These are phyloP conservation scores for Myotis davidii DNA, from an alignment of 2,113 vertebrate species.

Conservation along the genomic window DNA sequence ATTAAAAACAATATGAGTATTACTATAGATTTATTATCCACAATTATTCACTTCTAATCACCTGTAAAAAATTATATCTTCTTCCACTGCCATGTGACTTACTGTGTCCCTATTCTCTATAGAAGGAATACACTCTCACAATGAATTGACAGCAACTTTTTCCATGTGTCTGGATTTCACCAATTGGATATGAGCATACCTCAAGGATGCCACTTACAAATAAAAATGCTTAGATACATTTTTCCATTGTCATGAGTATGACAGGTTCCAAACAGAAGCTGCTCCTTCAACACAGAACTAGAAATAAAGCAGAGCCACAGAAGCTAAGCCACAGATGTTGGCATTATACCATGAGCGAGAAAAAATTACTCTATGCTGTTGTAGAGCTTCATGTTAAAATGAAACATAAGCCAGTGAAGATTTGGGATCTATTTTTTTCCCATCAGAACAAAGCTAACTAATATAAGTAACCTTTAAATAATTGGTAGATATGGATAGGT, in stretches of 20 bases:
- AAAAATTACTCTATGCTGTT: not conserved
- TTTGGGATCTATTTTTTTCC: not conserved
- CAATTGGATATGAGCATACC: not conserved
- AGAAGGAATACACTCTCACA: not conserved
- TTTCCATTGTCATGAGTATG: not conserved
- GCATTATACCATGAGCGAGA: not conserved
- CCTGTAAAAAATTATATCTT: not conserved
- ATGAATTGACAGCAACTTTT: not conserved
- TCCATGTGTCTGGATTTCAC: not conserved
- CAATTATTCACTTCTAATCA: not conserved
- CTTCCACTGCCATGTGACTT: not conserved
- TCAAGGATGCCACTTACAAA: not conserved
- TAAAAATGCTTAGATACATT: not conserved
- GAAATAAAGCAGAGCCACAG: not conserved
- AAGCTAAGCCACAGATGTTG: not conserved
- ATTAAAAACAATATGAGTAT: not conserved
- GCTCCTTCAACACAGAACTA: not conserved
- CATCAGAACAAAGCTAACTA: not conserved
- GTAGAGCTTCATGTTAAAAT: not conserved
- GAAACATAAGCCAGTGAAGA: not conserved
- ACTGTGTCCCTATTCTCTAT: not conserved
- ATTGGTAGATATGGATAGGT: not conserved
- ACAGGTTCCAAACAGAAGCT: not conserved
- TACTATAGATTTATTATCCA: not conserved
- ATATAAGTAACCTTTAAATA: not conserved